Evolutionary conservation across 2,113 vertebrate genomes (phyloP), one percentile per base, ranked within the genome.

Genomic region (Toxotes chatareus): DNA sequence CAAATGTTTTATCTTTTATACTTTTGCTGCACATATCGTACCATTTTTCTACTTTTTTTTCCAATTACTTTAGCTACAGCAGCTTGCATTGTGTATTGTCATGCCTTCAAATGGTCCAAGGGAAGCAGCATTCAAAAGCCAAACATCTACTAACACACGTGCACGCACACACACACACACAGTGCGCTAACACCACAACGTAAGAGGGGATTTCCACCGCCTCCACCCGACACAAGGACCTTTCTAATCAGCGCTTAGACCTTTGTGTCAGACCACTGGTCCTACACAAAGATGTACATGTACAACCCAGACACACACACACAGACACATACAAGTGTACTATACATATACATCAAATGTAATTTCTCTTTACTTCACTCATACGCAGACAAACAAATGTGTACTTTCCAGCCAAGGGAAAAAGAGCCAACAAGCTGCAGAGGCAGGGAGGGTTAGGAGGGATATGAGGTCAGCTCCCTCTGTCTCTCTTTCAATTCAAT

Each of bases 201-300:
- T 32, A 74, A 72, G 44, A 87, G 91, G 92, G 92, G 90, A 92
- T 89, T 93, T 93, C 93, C 93, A 93, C 55, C 31, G 40, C 72
- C 82, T 86, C 82, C 82, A 83, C 69, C 55, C 69, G 51, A 82
- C 87, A 93, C 85, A 91, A 82, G 86, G 90, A 69, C 83, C 83
- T 83, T 74, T 92, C 83, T 91, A 87, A 93, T 90, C 88, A 84
- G 61, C 46, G 23, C 74, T 83, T 61, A 84, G 80, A 86, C 69
- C 62, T 46, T 27, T 27, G 27, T 27, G 27, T 27, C 27, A 27
- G 27, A 27, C 72, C 56, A 84, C 63, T 56, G 73, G 79, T 87
- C 81, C 81, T 59, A 76, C 80, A 80, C 80, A 79, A 72, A 64
- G 13, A 73, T 9, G 64, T 60, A 77, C 72, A 77, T 23, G 46